Conservation (phyloP, 2,888 invertebrate genomes). For the Tridacna crocea region DNA sequence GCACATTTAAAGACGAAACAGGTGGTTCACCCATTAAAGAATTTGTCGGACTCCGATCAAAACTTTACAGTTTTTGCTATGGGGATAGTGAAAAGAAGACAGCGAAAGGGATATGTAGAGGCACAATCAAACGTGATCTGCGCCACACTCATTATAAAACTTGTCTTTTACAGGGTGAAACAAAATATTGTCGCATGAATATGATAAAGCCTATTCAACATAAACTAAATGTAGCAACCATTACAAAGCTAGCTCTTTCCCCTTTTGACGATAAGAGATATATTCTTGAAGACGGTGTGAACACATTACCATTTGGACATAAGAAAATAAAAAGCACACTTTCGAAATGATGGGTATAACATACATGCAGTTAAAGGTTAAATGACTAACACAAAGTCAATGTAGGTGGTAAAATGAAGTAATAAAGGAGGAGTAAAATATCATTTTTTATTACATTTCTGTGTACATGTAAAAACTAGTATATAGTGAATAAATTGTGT, state of each 20-base stretch:
- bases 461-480: not conserved
- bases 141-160: constrained; percentile 2
- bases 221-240: not conserved
- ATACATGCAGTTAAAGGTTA: not conserved
- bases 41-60: constrained; percentile 11
- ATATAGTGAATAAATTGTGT: too few relatives aligned
- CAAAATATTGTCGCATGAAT: not conserved
- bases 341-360: too few relatives aligned
- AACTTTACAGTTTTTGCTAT: constrained; percentile 8
- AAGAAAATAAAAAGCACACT: not conserved
- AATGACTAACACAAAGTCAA: too few relatives aligned
- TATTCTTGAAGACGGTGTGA: not conserved
- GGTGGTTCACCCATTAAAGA: constrained; percentile 4
- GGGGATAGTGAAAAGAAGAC: not conserved
- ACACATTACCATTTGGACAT: constrained; percentile 7
- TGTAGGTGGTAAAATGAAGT: too few relatives aligned
- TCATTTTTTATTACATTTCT: not conserved
- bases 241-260: constrained; percentile 4
- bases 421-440: too few relatives aligned
- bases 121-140: constrained; percentile 3
- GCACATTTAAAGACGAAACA: constrained; percentile 12
- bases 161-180: not conserved
- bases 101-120: constrained; percentile 5
- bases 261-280: constrained; percentile 4
- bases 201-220: constrained; percentile 1